Percentiles rank a stretch among this genome's conserved stretches.
phyloP scores from a whole-genome alignment of 2,113 vertebrate species.

The Synchiropus splendidus region DNA sequence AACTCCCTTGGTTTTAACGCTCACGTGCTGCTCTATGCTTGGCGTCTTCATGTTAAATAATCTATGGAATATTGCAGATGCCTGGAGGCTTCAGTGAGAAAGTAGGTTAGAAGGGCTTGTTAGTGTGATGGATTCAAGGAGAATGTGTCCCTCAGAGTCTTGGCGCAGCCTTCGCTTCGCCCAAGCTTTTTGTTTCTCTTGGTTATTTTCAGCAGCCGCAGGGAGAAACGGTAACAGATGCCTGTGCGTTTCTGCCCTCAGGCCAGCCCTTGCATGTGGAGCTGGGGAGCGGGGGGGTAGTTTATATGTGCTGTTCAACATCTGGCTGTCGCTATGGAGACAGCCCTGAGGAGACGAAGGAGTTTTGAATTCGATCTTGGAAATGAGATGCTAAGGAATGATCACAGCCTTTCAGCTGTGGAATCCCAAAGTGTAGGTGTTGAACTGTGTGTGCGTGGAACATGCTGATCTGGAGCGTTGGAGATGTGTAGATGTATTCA shows the following conservation, averaged over 20 bases:
- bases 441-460: constrained; percentile 11
- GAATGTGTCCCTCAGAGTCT: constrained; percentile 9
- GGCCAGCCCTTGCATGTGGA: constrained; percentile 18
- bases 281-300: constrained; percentile 15
- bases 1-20: too few species aligned
- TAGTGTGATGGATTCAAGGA: too few species aligned
- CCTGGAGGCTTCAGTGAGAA: too few species aligned
- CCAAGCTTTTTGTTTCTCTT: constrained; percentile 24
- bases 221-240: constrained; percentile 53
- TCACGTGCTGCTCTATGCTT: too few species aligned
- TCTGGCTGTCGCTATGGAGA: constrained; percentile 62
- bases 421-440: constrained; percentile 3
- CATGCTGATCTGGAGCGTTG: constrained; percentile 9
- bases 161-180: constrained; percentile 21
- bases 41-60: too few species aligned
- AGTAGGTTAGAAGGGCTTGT: too few species aligned
- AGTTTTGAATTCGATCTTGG: constrained; percentile 29
- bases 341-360: constrained; percentile 17
- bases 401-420: background rate
- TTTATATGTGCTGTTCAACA: constrained; percentile 46
- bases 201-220: constrained; percentile 58
- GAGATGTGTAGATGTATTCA: constrained; percentile 17
- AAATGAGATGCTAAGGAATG: constrained; percentile 9
- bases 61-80: too few species aligned
- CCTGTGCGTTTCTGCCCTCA: constrained; percentile 26